Evolutionary conservation across 2,113 vertebrate species (phyloP).

Genomic region (Procavia capensis): DNA sequence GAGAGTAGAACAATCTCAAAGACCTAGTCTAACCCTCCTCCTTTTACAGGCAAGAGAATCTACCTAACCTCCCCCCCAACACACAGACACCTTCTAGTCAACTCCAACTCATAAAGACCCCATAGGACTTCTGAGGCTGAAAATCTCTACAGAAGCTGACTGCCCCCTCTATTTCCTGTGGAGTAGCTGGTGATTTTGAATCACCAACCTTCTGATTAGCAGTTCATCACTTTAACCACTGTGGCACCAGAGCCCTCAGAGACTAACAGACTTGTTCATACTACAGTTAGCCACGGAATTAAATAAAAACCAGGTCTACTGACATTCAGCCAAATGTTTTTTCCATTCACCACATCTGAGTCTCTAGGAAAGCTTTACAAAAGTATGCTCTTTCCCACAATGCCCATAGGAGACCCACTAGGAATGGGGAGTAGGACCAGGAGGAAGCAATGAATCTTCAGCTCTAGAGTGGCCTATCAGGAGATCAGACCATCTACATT

Average conservation of each 20-base stretch:
- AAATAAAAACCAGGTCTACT: slow-evolving; percentile 25
- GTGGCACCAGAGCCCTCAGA: background rate
- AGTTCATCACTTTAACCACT: too few species aligned
- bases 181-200: too few species aligned
- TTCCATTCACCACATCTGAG: background rate
- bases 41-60: slow-evolving; percentile 26
- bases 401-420: background rate
- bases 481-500: background rate
- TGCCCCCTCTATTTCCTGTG: too few species aligned
- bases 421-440: background rate
- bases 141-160: too few species aligned
- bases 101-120: too few species aligned
- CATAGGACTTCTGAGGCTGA: too few species aligned
- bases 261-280: background rate
- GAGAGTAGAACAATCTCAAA: background rate
- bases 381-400: background rate
- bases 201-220: too few species aligned
- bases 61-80: background rate
- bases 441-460: background rate
- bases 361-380: slow-evolving; percentile 48
- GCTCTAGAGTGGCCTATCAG: background rate
- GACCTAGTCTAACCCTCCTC: background rate
- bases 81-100: too few species aligned
- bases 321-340: background rate
- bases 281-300: background rate